phyloP scores from a whole-genome alignment of 2,113 vertebrate species.

The Macquaria australasica region DNA sequence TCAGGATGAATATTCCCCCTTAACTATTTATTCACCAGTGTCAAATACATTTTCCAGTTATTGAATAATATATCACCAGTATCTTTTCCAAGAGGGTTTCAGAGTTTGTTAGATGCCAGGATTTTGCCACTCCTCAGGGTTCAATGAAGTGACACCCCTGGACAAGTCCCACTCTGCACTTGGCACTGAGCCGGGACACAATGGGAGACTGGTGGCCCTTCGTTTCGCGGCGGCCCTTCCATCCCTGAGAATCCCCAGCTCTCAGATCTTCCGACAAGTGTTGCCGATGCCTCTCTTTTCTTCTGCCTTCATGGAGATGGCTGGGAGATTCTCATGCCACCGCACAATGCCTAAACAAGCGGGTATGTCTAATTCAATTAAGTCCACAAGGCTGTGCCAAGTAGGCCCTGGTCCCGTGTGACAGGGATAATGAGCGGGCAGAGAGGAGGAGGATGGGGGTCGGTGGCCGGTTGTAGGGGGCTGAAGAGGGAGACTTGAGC shows the following conservation, averaged over 20 bases:
- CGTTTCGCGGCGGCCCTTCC: slow-evolving; percentile 36
- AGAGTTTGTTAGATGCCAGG: slow-evolving; percentile 8
- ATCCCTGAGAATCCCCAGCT: slow-evolving; percentile 51
- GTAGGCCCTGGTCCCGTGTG: slow-evolving; percentile 79
- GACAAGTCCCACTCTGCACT: slow-evolving; percentile 41
- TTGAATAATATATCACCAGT: background rate
- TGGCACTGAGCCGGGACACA: slow-evolving; percentile 60
- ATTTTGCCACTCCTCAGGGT: slow-evolving; percentile 13
- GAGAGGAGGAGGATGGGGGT: slow-evolving; percentile 45
- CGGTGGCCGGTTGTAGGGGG: slow-evolving; percentile 16
- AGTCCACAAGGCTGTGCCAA: slow-evolving; percentile 85
- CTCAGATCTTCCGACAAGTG: slow-evolving; percentile 85
- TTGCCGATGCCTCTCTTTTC: slow-evolving; percentile 74
- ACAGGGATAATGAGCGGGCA: slow-evolving; percentile 85
- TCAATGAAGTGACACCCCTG: slow-evolving; percentile 35
- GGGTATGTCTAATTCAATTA: slow-evolving; percentile 90
- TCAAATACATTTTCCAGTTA: background rate
- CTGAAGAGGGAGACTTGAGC: slow-evolving; percentile 49
- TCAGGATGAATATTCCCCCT: background rate
- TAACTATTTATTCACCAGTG: background rate
- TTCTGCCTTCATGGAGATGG: slow-evolving; percentile 74
- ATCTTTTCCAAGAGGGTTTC: slow-evolving; percentile 1
- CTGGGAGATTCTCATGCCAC: slow-evolving; percentile 85
- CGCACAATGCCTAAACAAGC: slow-evolving; percentile 86
- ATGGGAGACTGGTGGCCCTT: slow-evolving; percentile 61